Evolutionary conservation across 2,888 invertebrate genomes (phyloP).

Genomic region (Blastobasis adustella): DNA sequence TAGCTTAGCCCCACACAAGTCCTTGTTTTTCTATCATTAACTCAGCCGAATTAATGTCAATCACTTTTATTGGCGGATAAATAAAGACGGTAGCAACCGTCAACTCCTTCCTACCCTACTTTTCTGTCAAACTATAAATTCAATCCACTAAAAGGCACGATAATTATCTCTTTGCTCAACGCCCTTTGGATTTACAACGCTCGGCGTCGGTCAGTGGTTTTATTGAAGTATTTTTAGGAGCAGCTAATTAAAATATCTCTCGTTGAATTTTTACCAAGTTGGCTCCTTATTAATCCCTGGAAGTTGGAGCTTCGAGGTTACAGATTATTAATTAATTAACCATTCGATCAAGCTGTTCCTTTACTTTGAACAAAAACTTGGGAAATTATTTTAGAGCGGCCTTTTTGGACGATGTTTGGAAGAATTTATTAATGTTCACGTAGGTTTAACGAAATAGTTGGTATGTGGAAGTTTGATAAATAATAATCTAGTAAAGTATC

Average conservation of each 20-base stretch:
- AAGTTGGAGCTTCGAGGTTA: conserved; percentile 25
- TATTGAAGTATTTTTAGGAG: conserved; percentile 55
- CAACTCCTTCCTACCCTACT: no score
- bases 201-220: conserved; percentile 42
- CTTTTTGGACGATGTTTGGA: no score
- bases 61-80: conserved; percentile 62
- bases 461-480: no score
- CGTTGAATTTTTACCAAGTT: conserved; percentile 35
- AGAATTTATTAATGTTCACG: no score
- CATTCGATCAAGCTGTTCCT: conserved; percentile 27
- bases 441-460: no score
- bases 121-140: conserved; percentile 47
- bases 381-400: no score
- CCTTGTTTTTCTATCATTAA: conserved; percentile 33
- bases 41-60: conserved; percentile 53
- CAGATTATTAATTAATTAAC: conserved; percentile 44
- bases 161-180: conserved; percentile 45
- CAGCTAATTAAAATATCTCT: conserved; percentile 56
- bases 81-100: conserved; percentile 56
- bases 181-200: conserved; percentile 53
- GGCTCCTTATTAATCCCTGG: conserved; percentile 21
- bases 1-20: background rate
- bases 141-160: conserved; percentile 38
- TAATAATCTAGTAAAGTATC: no score
- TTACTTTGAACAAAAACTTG: no score